Base-by-base conservation (phyloP, 2,797 vertebrate species). In the Enteromius anoplus region DNA sequence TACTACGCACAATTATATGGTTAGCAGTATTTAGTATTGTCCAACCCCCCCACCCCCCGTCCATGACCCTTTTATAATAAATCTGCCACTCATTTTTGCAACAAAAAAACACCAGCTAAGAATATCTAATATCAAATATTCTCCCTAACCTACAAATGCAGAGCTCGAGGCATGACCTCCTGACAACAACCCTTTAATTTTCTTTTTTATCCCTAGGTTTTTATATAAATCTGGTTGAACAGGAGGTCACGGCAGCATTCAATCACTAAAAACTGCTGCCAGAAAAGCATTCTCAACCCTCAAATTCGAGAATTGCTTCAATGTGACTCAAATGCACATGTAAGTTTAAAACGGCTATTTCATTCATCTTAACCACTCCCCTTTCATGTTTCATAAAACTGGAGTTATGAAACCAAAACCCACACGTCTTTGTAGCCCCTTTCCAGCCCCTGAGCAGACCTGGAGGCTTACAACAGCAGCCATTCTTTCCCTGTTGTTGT, bases 201-300 rank as follows among this genome's bases (percentile, higher is more conserved):
- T 60, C 37, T 58, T 45, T 45, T 40, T 40, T 40, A 40, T 40
- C 42, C 42, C 42, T 45, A 21, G 14, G 5, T 53, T 71, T 80
- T 47, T 15, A 42, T 42, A 3, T 21, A 73, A 68, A 37, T 32
- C 68, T 71, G 66, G 23, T 55, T 70, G 3, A 80, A 80, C 11
- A 2, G 66, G 34, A 15, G 49, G 51, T 80, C 78, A 58, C 17
- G 2, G 37, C 21, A 26, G 58, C 42, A 73, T 64, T 64, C 42
- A 81, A 4, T 73, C 29, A 19, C 14, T 81, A 49, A 64, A 62
- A 73, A n/a, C 55, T 64, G 14, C 26, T 81, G 55, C 55, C 55
- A 21, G 34, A 34, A 70, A 80, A 80, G 23, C 9, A 55, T 29
- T 26, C 37, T 69, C 49, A 32, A 53, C 29, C 11, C 29, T 21